phyloP scores from a whole-genome alignment of 2,888 invertebrate genomes.

The Pristionchus entomophagus region DNA sequence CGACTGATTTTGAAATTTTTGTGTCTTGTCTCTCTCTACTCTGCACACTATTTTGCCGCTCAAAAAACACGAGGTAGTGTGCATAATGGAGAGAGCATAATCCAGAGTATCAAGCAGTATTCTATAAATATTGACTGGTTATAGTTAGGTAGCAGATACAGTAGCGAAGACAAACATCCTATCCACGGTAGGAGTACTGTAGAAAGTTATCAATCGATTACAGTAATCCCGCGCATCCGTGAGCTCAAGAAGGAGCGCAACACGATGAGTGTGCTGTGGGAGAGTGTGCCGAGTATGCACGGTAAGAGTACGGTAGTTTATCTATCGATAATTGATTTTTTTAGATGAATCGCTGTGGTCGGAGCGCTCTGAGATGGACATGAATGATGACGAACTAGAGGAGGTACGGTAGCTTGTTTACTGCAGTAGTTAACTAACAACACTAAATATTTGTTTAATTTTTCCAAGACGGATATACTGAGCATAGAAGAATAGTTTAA shows the following conservation, averaged over 20 bases:
- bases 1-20: too few relatives aligned
- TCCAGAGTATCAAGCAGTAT: too few relatives aligned
- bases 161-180: too few relatives aligned
- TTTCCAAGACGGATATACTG: too few relatives aligned
- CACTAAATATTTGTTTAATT: neutral
- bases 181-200: too few relatives aligned
- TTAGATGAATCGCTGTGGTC: slow-evolving; percentile 29
- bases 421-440: neutral
- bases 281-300: slow-evolving; percentile 20
- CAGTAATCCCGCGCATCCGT: slow-evolving; percentile 33
- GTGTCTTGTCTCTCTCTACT: too few relatives aligned
- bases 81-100: too few relatives aligned
- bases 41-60: too few relatives aligned
- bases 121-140: too few relatives aligned
- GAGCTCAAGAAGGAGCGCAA: slow-evolving; percentile 36
- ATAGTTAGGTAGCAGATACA: too few relatives aligned
- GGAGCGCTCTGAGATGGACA: slow-evolving; percentile 29
- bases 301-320: neutral
- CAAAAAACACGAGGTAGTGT: too few relatives aligned
- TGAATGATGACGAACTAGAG: slow-evolving; percentile 39
- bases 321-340: neutral
- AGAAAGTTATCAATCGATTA: neutral
- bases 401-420: slow-evolving; percentile 10
- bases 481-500: too few relatives aligned
- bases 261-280: slow-evolving; percentile 45